A percentile compares a stretch with the other conserved stretches of the same genome.
Evolutionary conservation across 2,113 vertebrate species (phyloP).

Genomic region (Phycodurus eques): DNA sequence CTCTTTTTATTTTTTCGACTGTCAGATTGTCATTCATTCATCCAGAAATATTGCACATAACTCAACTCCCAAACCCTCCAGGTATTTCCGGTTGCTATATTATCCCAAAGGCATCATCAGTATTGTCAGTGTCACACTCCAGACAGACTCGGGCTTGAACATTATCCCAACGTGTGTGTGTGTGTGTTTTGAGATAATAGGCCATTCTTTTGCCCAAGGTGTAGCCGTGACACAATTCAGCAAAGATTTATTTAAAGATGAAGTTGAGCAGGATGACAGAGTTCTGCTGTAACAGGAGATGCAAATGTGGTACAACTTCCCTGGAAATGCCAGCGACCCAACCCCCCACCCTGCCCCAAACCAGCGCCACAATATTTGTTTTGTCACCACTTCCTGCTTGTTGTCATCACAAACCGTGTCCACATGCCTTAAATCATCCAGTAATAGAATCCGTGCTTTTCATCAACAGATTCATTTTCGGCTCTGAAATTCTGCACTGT

Average conservation of each 20-base stretch:
- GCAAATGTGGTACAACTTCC: constrained; percentile 1
- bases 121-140: not conserved
- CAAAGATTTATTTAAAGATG: constrained; percentile 12
- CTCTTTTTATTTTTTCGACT: not conserved
- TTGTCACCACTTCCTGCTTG: constrained; percentile 20
- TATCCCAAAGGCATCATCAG: constrained; percentile 47
- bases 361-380: constrained; percentile 15
- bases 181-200: constrained; percentile 61
- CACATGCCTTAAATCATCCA: not conserved
- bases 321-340: not conserved
- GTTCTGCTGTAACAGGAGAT: not conserved
- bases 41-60: not conserved
- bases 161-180: not conserved
- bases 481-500: not conserved
- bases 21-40: not conserved
- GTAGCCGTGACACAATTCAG: constrained; percentile 69
- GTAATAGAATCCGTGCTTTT: not conserved
- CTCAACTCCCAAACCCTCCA: not conserved
- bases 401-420: not conserved
- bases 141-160: not conserved
- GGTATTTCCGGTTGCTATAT: constrained; percentile 41
- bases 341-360: no score
- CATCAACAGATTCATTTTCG: not conserved
- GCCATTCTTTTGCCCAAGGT: constrained; percentile 69
- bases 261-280: not conserved